Evolutionary conservation across 2,113 vertebrate genomes (phyloP), one percentile per base, ranked within the genome.

Genomic region (Nothobranchius furzeri): DNA sequence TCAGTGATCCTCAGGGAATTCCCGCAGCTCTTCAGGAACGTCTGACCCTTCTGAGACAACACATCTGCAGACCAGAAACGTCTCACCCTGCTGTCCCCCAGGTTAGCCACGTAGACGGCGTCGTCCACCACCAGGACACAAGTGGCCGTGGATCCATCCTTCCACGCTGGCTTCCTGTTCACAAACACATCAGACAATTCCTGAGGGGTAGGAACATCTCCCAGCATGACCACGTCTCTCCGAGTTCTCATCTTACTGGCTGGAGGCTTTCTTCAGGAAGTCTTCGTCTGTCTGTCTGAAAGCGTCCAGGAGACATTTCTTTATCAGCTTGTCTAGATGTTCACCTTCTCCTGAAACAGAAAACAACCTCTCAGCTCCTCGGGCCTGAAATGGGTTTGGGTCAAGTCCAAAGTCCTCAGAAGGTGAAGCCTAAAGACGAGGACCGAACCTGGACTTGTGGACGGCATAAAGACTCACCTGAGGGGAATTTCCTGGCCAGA

Each of bases 211-310:
- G 30, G 30, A 30, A 30, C 30, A 30, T 30, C 30, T 30, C 30
- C 4, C 30, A 30, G 4, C 30, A 30, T 30, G 30, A 30, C 30
- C 4, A 1, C 37, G 37, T 40, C 37, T 40, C 37, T 40, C 1
- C 6, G 7, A 40, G 6, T 1, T 40, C 37, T 40, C 37, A 9
- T 55, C 97, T 95, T 79, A 99, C 98, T 99, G 97, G 91, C 96
- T 98, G 11, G 96, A 98, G 1, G 98, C 98, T 78, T 95, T 97
- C 83, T 93, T 99, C 48, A 99, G 92, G 72, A 99, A 99, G 54
- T 98, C 98, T 15, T 98, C 98, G 15, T 99, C 98, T 0, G 96
- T 99, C 50, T 98, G 95, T 42, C 94, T 94, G 67, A 99, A 99
- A 0, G 96, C 93, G 78, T 98, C 96, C 77, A 98, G 69, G 24